Conservation (phyloP, 2,888 invertebrate species). For the Thymelicus sylvestris region DNA sequence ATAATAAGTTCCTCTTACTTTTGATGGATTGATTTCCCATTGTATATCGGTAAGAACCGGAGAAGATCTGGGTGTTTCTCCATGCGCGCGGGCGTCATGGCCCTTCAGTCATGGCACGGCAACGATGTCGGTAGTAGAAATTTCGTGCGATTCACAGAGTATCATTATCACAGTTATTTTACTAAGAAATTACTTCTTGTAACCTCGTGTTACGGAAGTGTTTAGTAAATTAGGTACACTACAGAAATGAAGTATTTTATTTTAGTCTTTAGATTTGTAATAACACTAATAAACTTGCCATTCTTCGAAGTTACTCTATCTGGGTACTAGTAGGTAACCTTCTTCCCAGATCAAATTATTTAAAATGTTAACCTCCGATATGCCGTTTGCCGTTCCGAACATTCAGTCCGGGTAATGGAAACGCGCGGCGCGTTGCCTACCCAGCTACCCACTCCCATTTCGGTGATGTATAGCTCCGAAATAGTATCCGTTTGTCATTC, state of each 20-base stretch:
- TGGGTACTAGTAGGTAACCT: too few relatives aligned
- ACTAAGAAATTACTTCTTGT: too few relatives aligned
- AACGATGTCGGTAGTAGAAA: neutral
- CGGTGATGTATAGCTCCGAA: conserved; percentile 36
- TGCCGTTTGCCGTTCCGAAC: neutral
- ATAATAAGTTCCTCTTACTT: conserved; percentile 60
- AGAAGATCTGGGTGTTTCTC: neutral
- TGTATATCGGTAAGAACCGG: conserved; percentile 48
- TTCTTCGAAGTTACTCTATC: too few relatives aligned
- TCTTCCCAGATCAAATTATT: too few relatives aligned
- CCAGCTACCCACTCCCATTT: conserved; percentile 26
- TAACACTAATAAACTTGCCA: too few relatives aligned
- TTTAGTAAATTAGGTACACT: too few relatives aligned
- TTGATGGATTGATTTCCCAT: conserved; percentile 68
- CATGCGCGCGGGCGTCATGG: conserved; percentile 3
- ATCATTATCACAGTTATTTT: too few relatives aligned
- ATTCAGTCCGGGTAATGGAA: conserved; percentile 3
- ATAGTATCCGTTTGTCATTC: conserved; percentile 38
- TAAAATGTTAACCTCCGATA: too few relatives aligned
- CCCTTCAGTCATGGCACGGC: neutral
- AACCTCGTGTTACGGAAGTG: too few relatives aligned
- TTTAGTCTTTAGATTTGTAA: too few relatives aligned
- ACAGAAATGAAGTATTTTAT: too few relatives aligned
- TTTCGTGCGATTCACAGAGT: too few relatives aligned
- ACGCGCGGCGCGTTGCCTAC: conserved; percentile 38